These are phyloP conservation scores for Drosophila sechellia DNA, from an alignment of 1,140 invertebrate species.

Conservation along the genomic window DNA sequence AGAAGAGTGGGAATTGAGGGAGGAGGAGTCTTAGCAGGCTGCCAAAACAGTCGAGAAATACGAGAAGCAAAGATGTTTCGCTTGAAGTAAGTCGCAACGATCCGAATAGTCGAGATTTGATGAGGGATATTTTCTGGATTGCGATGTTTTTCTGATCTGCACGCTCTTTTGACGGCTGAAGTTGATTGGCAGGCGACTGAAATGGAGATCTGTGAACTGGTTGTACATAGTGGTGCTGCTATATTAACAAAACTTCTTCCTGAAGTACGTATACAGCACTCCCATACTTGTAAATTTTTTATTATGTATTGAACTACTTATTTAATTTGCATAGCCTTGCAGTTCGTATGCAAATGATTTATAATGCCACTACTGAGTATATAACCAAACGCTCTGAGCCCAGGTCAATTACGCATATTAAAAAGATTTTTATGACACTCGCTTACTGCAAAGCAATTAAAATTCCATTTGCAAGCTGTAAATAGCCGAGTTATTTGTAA, in stretches of 20 bases:
- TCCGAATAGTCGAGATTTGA: constrained; percentile 35
- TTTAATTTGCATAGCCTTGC: too few species aligned
- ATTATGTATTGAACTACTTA: too few species aligned
- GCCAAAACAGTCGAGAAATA: constrained; percentile 47
- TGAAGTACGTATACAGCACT: too few species aligned
- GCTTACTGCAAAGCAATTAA: constrained; percentile 1
- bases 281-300: too few species aligned
- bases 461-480: not conserved
- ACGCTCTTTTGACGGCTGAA: not conserved
- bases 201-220: constrained; percentile 6
- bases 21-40: constrained; percentile 30
- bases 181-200: constrained; percentile 22
- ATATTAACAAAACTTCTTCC: too few species aligned
- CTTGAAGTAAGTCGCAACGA: constrained; percentile 48
- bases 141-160: constrained; percentile 12
- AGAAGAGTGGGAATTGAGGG: constrained; percentile 23
- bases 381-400: too few species aligned
- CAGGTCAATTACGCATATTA: too few species aligned
- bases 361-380: too few species aligned
- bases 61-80: constrained; percentile 33
- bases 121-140: constrained; percentile 27
- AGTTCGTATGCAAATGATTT: too few species aligned
- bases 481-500: constrained; percentile 20
- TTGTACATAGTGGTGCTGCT: not conserved
- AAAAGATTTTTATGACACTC: not conserved